Conservation (phyloP, 2,113 vertebrate genomes). For the Oceanodroma tethys region DNA sequence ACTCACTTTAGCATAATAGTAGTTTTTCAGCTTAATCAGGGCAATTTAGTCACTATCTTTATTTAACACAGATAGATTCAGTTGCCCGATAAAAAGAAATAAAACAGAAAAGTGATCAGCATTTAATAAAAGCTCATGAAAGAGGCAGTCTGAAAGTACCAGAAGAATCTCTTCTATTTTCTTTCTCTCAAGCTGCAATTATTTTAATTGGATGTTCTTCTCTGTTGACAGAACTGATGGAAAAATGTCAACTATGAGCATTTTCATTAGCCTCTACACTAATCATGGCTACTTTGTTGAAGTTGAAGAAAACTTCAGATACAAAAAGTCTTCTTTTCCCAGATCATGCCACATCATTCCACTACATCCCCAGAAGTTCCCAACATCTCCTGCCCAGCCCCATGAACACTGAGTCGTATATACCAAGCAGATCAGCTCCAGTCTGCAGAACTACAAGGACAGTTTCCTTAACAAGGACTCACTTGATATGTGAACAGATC, state of each 20-base stretch:
- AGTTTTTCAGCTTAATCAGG: neutral
- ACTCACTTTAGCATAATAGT: neutral
- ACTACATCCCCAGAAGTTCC: neutral
- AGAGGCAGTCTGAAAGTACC: neutral
- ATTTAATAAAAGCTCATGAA: neutral
- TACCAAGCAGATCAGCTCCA: neutral
- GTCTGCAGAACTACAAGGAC: neutral
- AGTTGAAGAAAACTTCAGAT: neutral
- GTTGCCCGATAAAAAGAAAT: neutral
- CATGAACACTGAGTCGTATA: fast-evolving
- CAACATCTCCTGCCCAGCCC: neutral
- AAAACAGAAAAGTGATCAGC: neutral
- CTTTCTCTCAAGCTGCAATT: neutral
- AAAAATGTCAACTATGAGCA: neutral
- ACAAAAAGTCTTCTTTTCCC: neutral
- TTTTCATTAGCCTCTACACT: neutral
- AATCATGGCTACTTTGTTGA: neutral
- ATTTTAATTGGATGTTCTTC: neutral
- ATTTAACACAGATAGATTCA: neutral
- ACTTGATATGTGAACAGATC: neutral
- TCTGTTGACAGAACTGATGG: neutral
- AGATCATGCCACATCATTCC: neutral
- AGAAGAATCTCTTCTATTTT: neutral
- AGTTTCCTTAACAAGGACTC: neutral
- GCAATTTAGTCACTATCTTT: neutral